A percentile compares a stretch with the other conserved stretches of the same genome.
Evolutionary conservation across 2,888 invertebrate species (phyloP).

Genomic region (Melanostoma scalare): DNA sequence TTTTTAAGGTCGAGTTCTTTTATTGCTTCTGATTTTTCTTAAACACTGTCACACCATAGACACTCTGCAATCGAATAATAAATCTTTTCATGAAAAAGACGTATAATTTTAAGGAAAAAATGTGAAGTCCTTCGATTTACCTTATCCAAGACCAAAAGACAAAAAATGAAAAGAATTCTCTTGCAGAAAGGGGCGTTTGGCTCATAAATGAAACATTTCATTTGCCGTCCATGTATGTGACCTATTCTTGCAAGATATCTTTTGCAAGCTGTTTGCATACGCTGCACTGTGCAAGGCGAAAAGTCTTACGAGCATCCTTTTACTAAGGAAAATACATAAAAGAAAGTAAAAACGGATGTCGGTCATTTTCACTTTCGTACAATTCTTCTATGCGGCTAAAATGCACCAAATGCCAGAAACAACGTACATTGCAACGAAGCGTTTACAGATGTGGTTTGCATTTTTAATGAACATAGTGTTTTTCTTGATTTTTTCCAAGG

Average conservation of each 20-base stretch:
- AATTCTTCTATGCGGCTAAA: slow-evolving; percentile 19
- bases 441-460: slow-evolving; percentile 57
- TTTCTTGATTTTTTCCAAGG: slow-evolving; percentile 47
- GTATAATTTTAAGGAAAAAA: no score
- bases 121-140: no score
- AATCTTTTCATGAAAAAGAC: no score
- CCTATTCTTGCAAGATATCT: no score
- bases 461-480: slow-evolving; percentile 44
- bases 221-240: background rate
- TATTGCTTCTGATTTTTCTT: no score
- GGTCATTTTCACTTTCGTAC: slow-evolving; percentile 25
- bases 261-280: slow-evolving; percentile 11
- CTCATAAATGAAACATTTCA: no score
- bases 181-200: no score
- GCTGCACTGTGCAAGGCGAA: background rate
- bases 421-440: slow-evolving; percentile 25
- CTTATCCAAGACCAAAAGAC: no score
- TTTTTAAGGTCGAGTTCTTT: no score
- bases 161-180: no score
- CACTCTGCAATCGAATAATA: no score
- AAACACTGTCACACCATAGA: no score
- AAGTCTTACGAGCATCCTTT: slow-evolving; percentile 25
- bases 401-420: slow-evolving; percentile 18
- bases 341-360: slow-evolving; percentile 22
- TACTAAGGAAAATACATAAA: slow-evolving; percentile 11